phyloP scores from a whole-genome alignment of 2,888 invertebrate genomes.

The Eueremaeus valkanovi region DNA sequence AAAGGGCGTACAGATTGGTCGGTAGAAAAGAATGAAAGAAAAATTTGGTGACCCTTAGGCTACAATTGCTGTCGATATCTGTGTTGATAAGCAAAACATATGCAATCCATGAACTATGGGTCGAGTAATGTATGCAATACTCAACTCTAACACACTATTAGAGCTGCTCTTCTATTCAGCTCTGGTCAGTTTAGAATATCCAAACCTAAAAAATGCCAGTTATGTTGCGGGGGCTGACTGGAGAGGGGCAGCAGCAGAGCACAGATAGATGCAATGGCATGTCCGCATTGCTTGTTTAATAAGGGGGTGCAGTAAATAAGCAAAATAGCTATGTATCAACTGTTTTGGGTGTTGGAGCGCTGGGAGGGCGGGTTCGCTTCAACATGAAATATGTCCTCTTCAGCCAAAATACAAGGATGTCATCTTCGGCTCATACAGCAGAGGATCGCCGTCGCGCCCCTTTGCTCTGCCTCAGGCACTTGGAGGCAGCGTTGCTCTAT shows the following conservation, averaged over 20 bases:
- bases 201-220: no score
- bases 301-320: conserved; percentile 22
- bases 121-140: conserved; percentile 10
- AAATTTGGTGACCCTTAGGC: conserved; percentile 15
- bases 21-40: neutral
- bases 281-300: conserved; percentile 29
- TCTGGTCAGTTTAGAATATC: no score
- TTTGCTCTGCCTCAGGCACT: neutral
- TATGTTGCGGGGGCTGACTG: conserved; percentile 19
- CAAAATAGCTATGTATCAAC: neutral
- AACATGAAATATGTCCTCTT: conserved; percentile 3
- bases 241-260: neutral
- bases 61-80: neutral
- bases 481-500: neutral
- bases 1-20: conserved; percentile 12
- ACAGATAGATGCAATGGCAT: neutral
- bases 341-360: conserved; percentile 22
- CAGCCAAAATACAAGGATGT: conserved; percentile 20
- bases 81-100: conserved; percentile 13
- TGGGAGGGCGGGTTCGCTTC: conserved; percentile 2
- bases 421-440: neutral
- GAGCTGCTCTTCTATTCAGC: neutral
- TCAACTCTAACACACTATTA: conserved; percentile 10
- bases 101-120: conserved; percentile 8
- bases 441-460: conserved; percentile 10